Conservation (phyloP, 2,113 vertebrate species). For the Panthera leo region DNA sequence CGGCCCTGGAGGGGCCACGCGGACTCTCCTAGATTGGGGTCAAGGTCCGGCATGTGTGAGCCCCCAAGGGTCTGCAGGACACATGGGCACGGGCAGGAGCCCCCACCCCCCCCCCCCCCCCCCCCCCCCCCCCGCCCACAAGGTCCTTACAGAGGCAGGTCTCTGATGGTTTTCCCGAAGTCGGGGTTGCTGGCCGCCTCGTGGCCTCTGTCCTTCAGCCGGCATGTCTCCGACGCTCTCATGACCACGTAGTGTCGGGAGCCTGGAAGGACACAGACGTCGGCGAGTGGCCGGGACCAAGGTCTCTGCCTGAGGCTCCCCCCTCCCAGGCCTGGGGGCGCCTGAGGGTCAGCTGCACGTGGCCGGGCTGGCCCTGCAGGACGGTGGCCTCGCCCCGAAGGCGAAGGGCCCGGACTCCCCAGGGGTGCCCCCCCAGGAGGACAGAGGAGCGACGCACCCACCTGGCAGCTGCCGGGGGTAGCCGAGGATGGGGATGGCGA, state of each 20-base stretch:
- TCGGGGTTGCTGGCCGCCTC: conserved; percentile 85
- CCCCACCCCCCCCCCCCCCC: rapidly evolving
- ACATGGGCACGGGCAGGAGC: rapidly evolving
- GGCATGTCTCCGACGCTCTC: conserved; percentile 92
- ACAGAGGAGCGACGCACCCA: conserved; percentile 57
- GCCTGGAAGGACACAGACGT: conserved; percentile 81
- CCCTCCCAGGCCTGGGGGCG: neutral
- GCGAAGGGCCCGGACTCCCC: neutral
- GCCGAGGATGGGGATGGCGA: conserved; percentile 93
- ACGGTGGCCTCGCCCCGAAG: neutral
- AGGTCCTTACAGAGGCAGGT: conserved; percentile 91
- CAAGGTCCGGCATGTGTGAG: neutral
- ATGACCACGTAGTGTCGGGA: conserved; percentile 89
- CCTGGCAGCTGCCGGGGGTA: conserved; percentile 95
- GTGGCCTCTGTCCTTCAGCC: conserved; percentile 89
- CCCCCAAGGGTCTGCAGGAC: neutral
- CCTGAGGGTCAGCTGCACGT: rapidly evolving
- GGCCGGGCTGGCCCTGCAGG: neutral
- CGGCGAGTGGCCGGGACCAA: neutral
- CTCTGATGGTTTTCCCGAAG: conserved; percentile 93
- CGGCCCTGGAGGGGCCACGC: neutral
- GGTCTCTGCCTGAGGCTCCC: rapidly evolving
- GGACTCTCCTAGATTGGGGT: neutral
- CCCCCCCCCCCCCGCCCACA: rapidly evolving
- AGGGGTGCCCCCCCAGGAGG: neutral